Percentiles rank a stretch among this genome's conserved stretches.
These are phyloP conservation scores for Pangasius larnaudii DNA, from an alignment of 2,797 vertebrate genomes.

Conservation along the genomic window DNA sequence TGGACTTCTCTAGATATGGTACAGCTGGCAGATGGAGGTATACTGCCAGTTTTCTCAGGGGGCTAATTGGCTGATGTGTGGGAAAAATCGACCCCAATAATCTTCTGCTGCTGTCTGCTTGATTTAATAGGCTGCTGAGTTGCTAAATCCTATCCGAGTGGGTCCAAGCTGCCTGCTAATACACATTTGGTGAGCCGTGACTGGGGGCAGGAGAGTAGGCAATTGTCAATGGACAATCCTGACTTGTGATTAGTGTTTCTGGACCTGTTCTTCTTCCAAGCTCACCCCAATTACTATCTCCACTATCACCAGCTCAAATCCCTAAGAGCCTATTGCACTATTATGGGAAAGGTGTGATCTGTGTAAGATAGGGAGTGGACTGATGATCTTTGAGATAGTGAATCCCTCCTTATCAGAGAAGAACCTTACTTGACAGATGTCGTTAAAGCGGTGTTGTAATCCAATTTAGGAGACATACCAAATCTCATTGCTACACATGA, in stretches of 20 bases:
- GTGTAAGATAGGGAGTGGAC: constrained; percentile 27
- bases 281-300: background rate
- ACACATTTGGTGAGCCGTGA: constrained; percentile 44
- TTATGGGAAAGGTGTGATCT: constrained; percentile 35
- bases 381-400: constrained; percentile 61
- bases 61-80: constrained; percentile 77
- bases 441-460: constrained; percentile 71
- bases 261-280: constrained; percentile 3
- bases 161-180: constrained; percentile 65
- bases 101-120: constrained; percentile 69
- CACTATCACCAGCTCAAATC: constrained; percentile 23
- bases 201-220: constrained; percentile 12
- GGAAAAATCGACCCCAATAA: constrained; percentile 79
- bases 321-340: background rate
- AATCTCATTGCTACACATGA: constrained; percentile 6
- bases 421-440: constrained; percentile 71
- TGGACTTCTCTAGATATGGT: constrained; percentile 37
- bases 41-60: constrained; percentile 79
- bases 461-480: constrained; percentile 65
- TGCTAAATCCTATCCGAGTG: constrained; percentile 68
- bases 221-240: background rate
- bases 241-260: constrained; percentile 32
- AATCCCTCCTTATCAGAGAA: constrained; percentile 59
- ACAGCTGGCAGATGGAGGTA: constrained; percentile 63
- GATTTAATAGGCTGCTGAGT: constrained; percentile 69